Evolutionary conservation across 1,140 invertebrate species (phyloP).

Genomic region (Lordiphosa mommai): DNA sequence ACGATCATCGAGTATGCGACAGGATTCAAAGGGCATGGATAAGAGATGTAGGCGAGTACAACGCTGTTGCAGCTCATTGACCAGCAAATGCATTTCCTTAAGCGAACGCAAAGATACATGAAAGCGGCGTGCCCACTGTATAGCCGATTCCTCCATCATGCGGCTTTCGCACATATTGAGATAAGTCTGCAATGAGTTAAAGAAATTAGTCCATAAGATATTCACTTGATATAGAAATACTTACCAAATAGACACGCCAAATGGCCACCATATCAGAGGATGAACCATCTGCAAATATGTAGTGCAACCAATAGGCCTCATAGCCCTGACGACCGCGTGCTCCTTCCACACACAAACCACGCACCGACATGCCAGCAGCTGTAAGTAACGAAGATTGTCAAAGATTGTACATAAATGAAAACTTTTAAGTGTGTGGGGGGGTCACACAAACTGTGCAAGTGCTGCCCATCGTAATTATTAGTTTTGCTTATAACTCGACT

Average conservation of each 20-base stretch:
- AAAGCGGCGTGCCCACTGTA: slow-evolving; percentile 85
- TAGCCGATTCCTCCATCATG: slow-evolving; percentile 17
- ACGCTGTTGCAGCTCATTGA: slow-evolving; percentile 85
- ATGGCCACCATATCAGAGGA: slow-evolving; percentile 92
- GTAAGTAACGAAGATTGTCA: too few relatives aligned
- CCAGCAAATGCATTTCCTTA: slow-evolving; percentile 86
- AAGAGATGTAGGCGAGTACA: slow-evolving; percentile 80
- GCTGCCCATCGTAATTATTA: too few relatives aligned
- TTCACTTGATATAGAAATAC: neutral
- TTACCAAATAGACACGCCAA: slow-evolving; percentile 89
- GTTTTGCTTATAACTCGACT: too few relatives aligned
- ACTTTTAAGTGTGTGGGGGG: too few relatives aligned
- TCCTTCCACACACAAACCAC: slow-evolving; percentile 85
- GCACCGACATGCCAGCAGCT: slow-evolving; percentile 90
- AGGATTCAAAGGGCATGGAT: slow-evolving; percentile 48
- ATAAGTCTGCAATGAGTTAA: slow-evolving; percentile 24
- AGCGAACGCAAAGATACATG: slow-evolving; percentile 88
- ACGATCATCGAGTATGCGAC: slow-evolving; percentile 77
- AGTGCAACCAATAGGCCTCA: slow-evolving; percentile 88
- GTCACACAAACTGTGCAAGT: too few relatives aligned
- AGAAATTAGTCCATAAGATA: neutral
- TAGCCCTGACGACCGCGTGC: slow-evolving; percentile 81
- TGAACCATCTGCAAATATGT: slow-evolving; percentile 89
- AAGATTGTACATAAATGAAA: too few relatives aligned
- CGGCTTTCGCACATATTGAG: slow-evolving; percentile 39